phyloP scores from a whole-genome alignment of 2,797 vertebrate species.

The Pipistrellus kuhlii region DNA sequence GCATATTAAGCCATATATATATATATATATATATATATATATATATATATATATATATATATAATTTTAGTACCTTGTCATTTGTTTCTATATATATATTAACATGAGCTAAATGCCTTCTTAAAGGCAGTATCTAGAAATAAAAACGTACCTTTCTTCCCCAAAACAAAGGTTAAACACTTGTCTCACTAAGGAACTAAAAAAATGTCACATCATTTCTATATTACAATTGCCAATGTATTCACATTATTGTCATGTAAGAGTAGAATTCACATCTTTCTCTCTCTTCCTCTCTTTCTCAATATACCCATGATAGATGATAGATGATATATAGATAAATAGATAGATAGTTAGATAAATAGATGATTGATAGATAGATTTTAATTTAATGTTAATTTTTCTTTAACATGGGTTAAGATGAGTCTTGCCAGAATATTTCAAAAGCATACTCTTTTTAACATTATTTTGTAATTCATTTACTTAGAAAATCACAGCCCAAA shows the following conservation, averaged over 20 bases:
- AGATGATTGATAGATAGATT: neutral
- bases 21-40: neutral
- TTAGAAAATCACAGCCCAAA: constrained; percentile 60
- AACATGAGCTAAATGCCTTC: neutral
- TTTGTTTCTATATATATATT: neutral
- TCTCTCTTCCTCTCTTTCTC: neutral
- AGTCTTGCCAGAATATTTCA: constrained; percentile 61
- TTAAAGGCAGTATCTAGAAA: neutral
- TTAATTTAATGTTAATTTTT: neutral
- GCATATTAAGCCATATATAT: too few relatives aligned
- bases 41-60: too few relatives aligned
- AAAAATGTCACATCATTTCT: neutral
- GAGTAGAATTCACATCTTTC: neutral
- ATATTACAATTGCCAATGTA: neutral
- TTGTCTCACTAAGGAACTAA: neutral
- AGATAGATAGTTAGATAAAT: neutral
- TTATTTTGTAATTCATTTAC: constrained; percentile 70
- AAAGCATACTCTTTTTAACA: constrained; percentile 61
- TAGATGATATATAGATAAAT: too few relatives aligned
- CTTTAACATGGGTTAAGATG: neutral
- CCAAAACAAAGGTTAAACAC: neutral
- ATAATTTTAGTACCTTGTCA: too few relatives aligned
- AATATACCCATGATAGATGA: neutral
- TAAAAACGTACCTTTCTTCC: neutral
- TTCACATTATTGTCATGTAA: neutral